Base-by-base conservation (phyloP, 2,797 vertebrate species). In the Ctenopoma multispine region DNA sequence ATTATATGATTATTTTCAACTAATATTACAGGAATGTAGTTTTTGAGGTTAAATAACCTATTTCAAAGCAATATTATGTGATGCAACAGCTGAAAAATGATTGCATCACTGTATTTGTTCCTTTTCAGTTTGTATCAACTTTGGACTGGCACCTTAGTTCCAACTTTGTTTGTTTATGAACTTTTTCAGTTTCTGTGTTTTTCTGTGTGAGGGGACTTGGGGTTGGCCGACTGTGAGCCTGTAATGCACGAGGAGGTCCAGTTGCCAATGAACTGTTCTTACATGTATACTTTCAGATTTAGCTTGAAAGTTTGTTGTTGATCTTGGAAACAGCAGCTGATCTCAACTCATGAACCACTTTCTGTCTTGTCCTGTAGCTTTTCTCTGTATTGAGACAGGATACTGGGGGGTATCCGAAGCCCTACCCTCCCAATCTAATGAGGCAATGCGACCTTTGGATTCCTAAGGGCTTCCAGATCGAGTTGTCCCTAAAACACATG, bases 401-500 rank as follows among this genome's bases (percentile, higher is more conserved):
- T n/a, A n/a, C n/a, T n/a, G n/a, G n/a, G n/a, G n/a, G n/a, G n/a
- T n/a, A n/a, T 94, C 53, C 93, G 90, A 7, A 88, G 82, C 62
- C 84, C 18, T 88, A 88, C 69, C 51, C 43, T 27, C 51, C 70
- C 4, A 71, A 66, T 40, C 41, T 63, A 51, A 44, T 46, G 17
- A 40, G 60, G 24, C 31, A 62, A 24, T 96, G 96, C 95, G 78
- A 95, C 31, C 82, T 96, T 73, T 70, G 82, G 11, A 95, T 96
- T 31, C 94, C 95, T 0, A 61, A 67, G 0, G 96, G 96, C 46
- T 95, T 93, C 4, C 93, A 93, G 18, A 91, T 96, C 77, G 90
- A 20, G 29, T 92, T 96, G 63, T 95, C 93, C 66, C 95, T 96
- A 86, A 95, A 88, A 31, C 94, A 96, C 36, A n/a, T 96, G 84